Evolutionary conservation across 2,797 vertebrate species (phyloP), one percentile per base, ranked within the genome.

Genomic region (Parauchenoglanis punctatus): DNA sequence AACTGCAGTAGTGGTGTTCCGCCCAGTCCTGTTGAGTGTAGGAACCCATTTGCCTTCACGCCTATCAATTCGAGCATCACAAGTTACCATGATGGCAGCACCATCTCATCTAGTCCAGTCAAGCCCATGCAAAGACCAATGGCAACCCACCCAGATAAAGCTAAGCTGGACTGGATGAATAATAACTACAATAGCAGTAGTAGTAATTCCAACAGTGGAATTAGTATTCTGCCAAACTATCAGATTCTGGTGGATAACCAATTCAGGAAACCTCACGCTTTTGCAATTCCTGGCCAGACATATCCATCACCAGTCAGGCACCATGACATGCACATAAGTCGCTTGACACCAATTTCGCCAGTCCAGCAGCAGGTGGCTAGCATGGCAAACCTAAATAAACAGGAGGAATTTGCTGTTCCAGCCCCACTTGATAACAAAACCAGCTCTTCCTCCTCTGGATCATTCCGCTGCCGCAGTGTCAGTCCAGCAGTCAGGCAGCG

Each of bases 61-160:
- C 99, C 99, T 76, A 99, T 99, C 92, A 99, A 97, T 95, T 98
- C 99, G 90, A 99, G 96, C 80, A 93, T 95, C 85, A 97, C 97
- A 78, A 96, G 97, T 6, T 99, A 98, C 92, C 97, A 97, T 0
- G 98, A 99, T 3, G 96, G 96, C 93, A 97, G 96, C 94, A 96
- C 97, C 1, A 94, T 99, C 86, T 99, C 98, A 0, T 97, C 97
- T 89, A 99, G 99, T 88, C 98, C 98, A 0, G 97, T 99, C 85
- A 99, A 99, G 91, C 99, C 98, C 0, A 99, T 99, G 99, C 99
- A 99, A 93, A 96, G 99, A 91, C 99, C 99, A 1, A 99, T 95
- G 96, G 99, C 99, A 85, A 99, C 99, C 8, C 98, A 99, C 90
- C 98, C 99, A 0, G 98, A 99, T 93, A 99, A 99, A 94, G 97